Evolutionary conservation across 2,113 vertebrate genomes (phyloP).

Genomic region (Bufo bufo): DNA sequence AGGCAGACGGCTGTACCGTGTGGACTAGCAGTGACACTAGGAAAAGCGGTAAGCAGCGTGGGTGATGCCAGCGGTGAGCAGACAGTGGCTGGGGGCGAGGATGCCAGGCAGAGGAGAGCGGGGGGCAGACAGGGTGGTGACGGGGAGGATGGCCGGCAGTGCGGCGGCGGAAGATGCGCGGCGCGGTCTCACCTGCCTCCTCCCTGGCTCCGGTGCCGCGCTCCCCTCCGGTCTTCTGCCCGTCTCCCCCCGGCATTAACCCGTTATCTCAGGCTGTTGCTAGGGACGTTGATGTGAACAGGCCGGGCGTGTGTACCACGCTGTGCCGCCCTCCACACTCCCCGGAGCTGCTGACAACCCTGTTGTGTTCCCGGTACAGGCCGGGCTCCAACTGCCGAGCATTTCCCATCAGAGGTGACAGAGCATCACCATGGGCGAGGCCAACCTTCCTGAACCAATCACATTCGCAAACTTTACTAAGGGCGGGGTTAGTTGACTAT

Average conservation of each 20-base stretch:
- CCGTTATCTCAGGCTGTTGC: neutral
- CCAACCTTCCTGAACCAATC: neutral
- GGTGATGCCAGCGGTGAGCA: neutral
- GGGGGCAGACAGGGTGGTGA: neutral
- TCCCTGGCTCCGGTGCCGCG: constrained; percentile 33
- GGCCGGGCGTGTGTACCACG: neutral
- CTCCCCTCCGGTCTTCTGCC: constrained; percentile 3
- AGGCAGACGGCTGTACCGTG: neutral
- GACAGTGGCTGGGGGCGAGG: neutral
- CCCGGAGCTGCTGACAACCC: neutral
- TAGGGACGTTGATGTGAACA: neutral
- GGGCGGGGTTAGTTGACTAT: neutral
- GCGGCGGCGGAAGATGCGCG: neutral
- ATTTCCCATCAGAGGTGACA: constrained; percentile 31
- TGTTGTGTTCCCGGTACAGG: constrained; percentile 28
- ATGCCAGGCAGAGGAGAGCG: neutral
- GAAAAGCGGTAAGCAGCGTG: neutral
- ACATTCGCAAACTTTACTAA: neutral
- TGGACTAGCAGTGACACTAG: neutral
- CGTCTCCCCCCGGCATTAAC: constrained; percentile 34
- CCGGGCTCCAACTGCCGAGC: constrained; percentile 36
- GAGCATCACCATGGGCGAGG: neutral
- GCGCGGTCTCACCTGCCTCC: constrained; percentile 57
- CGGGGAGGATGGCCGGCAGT: neutral
- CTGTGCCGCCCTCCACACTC: neutral